These are phyloP conservation scores for Caenorhabditis sinica DNA, from an alignment of 2,888 invertebrate species.

Conservation along the genomic window DNA sequence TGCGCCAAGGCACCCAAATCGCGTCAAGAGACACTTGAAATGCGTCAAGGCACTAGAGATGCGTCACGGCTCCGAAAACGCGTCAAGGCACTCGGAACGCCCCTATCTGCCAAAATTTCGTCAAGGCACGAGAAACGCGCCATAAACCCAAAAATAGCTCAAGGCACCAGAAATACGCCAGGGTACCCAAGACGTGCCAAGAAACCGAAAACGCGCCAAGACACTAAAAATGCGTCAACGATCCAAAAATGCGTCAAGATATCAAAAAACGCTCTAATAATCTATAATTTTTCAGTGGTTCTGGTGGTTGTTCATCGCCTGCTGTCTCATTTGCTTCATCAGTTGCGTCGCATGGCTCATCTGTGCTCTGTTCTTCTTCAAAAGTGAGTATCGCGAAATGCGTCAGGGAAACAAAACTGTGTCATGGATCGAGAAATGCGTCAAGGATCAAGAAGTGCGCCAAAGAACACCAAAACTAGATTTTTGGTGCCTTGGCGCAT, in stretches of 20 bases:
- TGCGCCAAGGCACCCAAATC: no score
- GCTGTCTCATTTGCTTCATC: not conserved
- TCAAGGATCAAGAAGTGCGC: not conserved
- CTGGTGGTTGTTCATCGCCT: not conserved
- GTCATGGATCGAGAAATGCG: no score
- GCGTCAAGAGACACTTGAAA: not conserved
- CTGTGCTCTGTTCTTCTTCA: conserved; percentile 6
- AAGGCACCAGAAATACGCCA: not conserved
- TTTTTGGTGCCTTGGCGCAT: no score
- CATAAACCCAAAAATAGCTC: not conserved
- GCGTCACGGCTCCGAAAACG: not conserved
- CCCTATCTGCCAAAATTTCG: not conserved
- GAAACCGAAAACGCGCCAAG: not conserved
- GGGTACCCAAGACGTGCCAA: conserved; percentile 21
- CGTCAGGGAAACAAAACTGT: not conserved
- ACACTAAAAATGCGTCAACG: not conserved
- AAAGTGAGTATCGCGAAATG: not conserved
- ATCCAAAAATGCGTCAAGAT: not conserved
- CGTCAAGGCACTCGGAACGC: not conserved
- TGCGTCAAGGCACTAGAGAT: no score
- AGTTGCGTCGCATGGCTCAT: conserved; percentile 18
- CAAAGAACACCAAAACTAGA: not conserved
- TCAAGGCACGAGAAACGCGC: no score
- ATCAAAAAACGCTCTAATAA: not conserved
- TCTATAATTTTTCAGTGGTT: conserved; percentile 35